phyloP scores from a whole-genome alignment of 2,113 vertebrate genomes.

The Microcebus ravelobensis region DNA sequence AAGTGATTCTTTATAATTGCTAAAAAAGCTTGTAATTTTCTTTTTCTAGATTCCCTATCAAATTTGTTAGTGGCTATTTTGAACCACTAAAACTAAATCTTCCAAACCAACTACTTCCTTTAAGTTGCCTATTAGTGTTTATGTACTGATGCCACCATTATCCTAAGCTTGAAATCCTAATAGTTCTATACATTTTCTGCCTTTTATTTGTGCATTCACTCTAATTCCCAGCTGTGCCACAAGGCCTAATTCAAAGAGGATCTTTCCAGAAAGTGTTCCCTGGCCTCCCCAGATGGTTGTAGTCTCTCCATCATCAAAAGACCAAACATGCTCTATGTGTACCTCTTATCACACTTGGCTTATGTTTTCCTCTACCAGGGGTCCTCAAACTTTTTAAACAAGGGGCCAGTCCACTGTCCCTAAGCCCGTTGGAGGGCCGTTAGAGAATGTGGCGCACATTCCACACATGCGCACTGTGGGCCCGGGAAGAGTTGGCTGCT shows the following conservation, averaged over 20 bases:
- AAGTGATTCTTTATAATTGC: neutral
- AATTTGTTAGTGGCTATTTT: neutral
- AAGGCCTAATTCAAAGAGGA: neutral
- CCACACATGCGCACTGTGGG: too few relatives aligned
- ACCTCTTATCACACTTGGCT: neutral
- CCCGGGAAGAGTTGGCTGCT: too few relatives aligned
- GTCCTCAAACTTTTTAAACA: too few relatives aligned
- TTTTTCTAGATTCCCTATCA: neutral
- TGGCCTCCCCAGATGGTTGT: neutral
- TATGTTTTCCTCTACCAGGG: neutral
- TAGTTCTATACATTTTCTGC: neutral
- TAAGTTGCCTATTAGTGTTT: neutral
- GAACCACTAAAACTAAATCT: neutral
- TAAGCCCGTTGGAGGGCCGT: too few relatives aligned
- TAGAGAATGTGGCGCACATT: too few relatives aligned
- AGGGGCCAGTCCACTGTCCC: too few relatives aligned
- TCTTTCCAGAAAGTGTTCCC: neutral
- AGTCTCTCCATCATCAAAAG: neutral
- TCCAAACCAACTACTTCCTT: neutral
- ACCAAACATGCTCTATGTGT: neutral
- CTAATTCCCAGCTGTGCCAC: neutral
- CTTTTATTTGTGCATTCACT: neutral
- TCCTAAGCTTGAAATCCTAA: constrained; percentile 21
- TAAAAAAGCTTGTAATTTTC: neutral
- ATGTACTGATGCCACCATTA: neutral